Evolutionary conservation across 1,140 invertebrate genomes (phyloP), one percentile per base, ranked within the genome.

Genomic region (Lordiphosa mommai): DNA sequence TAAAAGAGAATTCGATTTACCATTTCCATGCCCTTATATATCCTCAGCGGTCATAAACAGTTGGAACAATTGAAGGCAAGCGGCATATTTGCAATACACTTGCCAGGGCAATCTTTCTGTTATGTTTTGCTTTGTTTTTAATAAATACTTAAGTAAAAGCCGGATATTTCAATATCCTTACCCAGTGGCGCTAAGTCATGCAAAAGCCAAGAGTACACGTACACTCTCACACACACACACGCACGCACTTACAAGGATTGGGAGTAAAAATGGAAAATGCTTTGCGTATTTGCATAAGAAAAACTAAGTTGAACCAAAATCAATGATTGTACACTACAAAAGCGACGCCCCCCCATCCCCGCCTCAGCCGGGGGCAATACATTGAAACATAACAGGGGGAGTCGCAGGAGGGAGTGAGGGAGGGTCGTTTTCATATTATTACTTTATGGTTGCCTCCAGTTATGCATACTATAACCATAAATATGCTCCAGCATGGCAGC

Each of bases 391-490:
- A 59, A n/a, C n/a, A 23, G 17, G 10, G 14, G 5, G 2, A 7
- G 32, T 1, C 2, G 30, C 10, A n/a, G 14, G n/a, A 6, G n/a
- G 4, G 20, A 7, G 29, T 32, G 23, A 40, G 29, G 41, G 37
- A n/a, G 23, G 59, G 56, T 44, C 61, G 74, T 61, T 66, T 74
- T 80, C 66, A 61, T 82, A 80, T 80, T 80, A 82, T 82, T 82
- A 84, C 79, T 82, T 82, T 82, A 82, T 82, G 77, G 77, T 77
- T 64, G 77, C 77, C 77, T 82, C 77, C 72, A 82, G 77, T 82
- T 82, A 82, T 82, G 77, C 77, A 82, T 82, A 84, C 72, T 80
- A 80, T 80, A 80, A 80, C 76, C 76, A 80, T 80, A 80, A 80
- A 80, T 80, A 80, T 82, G 76, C 76, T 82, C 47, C 64, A 69